These are phyloP conservation scores for Linepithema humile DNA, from an alignment of 1,140 invertebrate genomes.

Conservation along the genomic window DNA sequence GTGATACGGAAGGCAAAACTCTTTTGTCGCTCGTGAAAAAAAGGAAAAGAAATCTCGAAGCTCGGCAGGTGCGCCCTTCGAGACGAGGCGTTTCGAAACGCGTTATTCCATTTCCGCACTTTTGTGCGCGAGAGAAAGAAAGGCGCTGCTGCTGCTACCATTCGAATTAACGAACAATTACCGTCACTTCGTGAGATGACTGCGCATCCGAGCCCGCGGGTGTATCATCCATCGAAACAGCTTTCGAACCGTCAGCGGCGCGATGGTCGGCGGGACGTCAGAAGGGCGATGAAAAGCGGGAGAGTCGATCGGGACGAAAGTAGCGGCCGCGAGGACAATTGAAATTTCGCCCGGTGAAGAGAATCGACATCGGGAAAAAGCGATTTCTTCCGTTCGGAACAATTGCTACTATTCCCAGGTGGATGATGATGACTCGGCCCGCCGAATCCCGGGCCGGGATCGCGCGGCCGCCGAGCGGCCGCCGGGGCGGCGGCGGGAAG, in stretches of 20 bases:
- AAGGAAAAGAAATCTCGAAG: constrained; percentile 16
- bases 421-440: neutral
- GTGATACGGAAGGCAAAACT: neutral
- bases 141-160: constrained; percentile 36
- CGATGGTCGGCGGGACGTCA: constrained; percentile 27
- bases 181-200: constrained; percentile 60
- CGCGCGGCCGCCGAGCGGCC: neutral
- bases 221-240: constrained; percentile 56
- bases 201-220: constrained; percentile 47
- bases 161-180: constrained; percentile 65
- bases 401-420: constrained; percentile 23
- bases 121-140: constrained; percentile 36
- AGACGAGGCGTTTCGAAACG: neutral
- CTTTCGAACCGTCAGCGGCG: constrained; percentile 17
- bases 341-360: constrained; percentile 23
- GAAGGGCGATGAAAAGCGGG: constrained; percentile 40
- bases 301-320: neutral
- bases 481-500: constrained; percentile 37
- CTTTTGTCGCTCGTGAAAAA: neutral
- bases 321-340: constrained; percentile 9
- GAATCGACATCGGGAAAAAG: constrained; percentile 39
- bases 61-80: constrained; percentile 39
- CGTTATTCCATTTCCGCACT: constrained; percentile 19
- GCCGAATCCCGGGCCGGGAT: neutral
- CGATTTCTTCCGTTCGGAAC: constrained; percentile 37